These are phyloP conservation scores for Gopherus flavomarginatus DNA, from an alignment of 2,113 vertebrate species.

Conservation along the genomic window DNA sequence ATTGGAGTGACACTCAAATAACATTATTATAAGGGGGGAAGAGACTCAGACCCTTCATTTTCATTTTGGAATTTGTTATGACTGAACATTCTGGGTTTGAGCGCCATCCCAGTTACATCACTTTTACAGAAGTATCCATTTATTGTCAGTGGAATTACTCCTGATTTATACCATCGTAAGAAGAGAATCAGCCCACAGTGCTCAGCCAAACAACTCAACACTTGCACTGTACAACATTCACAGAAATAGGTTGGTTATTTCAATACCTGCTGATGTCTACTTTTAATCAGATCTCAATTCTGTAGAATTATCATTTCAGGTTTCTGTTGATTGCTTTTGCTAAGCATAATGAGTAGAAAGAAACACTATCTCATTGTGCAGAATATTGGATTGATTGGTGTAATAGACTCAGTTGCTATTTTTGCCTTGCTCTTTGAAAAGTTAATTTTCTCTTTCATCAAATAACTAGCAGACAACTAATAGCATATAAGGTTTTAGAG, in stretches of 20 bases:
- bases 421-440: slow-evolving; percentile 72
- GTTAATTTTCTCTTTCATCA: slow-evolving; percentile 79
- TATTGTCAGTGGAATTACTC: background rate
- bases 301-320: slow-evolving; percentile 74
- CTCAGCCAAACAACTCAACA: background rate
- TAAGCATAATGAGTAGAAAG: slow-evolving; percentile 69
- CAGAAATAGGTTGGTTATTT: slow-evolving; percentile 53
- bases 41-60: background rate
- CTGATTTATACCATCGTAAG: background rate
- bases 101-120: background rate
- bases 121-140: background rate
- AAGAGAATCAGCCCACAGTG: background rate
- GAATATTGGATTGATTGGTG: slow-evolving; percentile 72
- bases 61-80: background rate
- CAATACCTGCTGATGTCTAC: slow-evolving; percentile 65
- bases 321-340: slow-evolving; percentile 72
- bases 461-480: slow-evolving; percentile 72
- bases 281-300: slow-evolving; percentile 76
- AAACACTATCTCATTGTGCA: slow-evolving; percentile 74
- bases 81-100: background rate
- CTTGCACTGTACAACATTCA: background rate
- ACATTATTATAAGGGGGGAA: background rate
- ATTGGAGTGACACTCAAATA: background rate
- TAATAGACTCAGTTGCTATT: slow-evolving; percentile 71
- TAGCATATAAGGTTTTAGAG: slow-evolving; percentile 73